Conservation (phyloP, 2,113 vertebrate species). For the Nibea albiflora region DNA sequence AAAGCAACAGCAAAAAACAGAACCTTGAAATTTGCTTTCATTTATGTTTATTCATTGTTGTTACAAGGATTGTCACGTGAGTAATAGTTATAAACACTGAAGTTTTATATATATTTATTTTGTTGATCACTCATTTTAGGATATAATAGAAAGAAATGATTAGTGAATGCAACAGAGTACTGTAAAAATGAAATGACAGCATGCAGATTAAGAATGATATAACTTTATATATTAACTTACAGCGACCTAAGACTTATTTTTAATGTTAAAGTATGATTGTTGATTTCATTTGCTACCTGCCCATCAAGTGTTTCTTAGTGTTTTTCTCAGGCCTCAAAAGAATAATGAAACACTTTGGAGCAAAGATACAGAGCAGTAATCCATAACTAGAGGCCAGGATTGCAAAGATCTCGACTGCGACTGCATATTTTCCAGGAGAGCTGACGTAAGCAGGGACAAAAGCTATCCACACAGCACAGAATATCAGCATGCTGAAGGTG, state of each 20-base stretch:
- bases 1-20: background rate
- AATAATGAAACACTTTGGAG: slow-evolving; percentile 84
- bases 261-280: background rate
- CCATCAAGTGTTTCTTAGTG: slow-evolving; percentile 76
- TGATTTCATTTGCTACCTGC: slow-evolving; percentile 44
- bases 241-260: background rate
- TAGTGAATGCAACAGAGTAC: background rate
- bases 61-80: background rate
- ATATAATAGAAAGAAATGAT: background rate
- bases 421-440: slow-evolving; percentile 79
- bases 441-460: slow-evolving; percentile 83
- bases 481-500: slow-evolving; percentile 82
- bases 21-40: background rate
- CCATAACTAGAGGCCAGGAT: slow-evolving; percentile 80
- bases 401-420: slow-evolving; percentile 81
- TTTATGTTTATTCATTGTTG: background rate
- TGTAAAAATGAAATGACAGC: background rate
- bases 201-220: background rate
- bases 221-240: background rate
- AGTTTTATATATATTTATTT: too few species aligned
- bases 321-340: slow-evolving; percentile 80
- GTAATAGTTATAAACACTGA: background rate
- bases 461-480: slow-evolving; percentile 81
- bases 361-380: slow-evolving; percentile 78
- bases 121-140: background rate